Evolutionary conservation across 1,140 invertebrate species (phyloP).

Genomic region (Zaprionus inermis): DNA sequence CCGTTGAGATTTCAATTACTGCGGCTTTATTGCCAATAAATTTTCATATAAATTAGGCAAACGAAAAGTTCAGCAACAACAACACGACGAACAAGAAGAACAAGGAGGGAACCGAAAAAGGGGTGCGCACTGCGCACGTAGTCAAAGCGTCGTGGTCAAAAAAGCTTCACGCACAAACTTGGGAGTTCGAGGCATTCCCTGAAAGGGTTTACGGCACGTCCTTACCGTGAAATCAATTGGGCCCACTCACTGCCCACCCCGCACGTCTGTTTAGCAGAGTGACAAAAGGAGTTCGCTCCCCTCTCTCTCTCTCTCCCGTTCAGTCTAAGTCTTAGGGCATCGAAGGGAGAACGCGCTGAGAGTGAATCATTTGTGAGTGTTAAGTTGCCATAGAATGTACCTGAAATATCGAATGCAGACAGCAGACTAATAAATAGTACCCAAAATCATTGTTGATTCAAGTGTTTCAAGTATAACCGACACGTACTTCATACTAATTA

Average conservation of each 20-base stretch:
- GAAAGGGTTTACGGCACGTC: conserved; percentile 55
- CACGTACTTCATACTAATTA: neutral
- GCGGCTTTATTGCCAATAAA: conserved; percentile 82
- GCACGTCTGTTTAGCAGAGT: neutral
- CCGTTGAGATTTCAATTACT: conserved; percentile 79
- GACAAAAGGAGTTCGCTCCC: too few species aligned
- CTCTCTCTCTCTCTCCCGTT: too few species aligned
- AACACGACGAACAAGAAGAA: neutral
- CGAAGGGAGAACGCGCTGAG: neutral
- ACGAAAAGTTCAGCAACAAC: conserved; percentile 40
- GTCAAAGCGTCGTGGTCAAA: conserved; percentile 30
- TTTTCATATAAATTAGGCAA: conserved; percentile 79
- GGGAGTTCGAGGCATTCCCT: conserved; percentile 3
- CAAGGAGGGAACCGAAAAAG: neutral
- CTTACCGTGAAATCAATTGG: conserved; percentile 61
- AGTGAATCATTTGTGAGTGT: neutral
- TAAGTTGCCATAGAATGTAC: neutral
- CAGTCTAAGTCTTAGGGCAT: too few species aligned
- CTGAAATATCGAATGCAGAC: neutral
- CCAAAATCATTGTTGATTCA: neutral
- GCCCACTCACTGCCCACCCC: neutral
- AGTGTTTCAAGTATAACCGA: neutral
- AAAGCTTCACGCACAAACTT: neutral
- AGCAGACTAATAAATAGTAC: neutral
- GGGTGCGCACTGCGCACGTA: conserved; percentile 25